Evolutionary conservation across 64 coral and sea anemone species (phyloP).

Genomic region (Acropora tenuis): DNA sequence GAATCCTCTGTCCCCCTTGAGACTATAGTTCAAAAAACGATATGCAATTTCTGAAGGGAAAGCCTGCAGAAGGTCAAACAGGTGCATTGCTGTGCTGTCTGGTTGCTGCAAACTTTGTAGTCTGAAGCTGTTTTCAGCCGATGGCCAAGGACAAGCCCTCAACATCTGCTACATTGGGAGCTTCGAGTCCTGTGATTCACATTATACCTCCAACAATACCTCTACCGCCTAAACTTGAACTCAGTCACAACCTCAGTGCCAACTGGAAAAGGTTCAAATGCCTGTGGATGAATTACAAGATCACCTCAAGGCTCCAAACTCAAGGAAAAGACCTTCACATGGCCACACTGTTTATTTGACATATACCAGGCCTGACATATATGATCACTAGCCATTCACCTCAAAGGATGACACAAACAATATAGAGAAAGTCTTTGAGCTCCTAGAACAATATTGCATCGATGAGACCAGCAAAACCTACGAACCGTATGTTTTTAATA

Average conservation of each 20-base stretch:
- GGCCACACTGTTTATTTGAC: slow-evolving; percentile 19
- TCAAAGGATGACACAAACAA: too few species aligned
- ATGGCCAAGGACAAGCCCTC: too few species aligned
- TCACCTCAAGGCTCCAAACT: slow-evolving; percentile 32
- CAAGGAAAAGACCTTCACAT: slow-evolving; percentile 25
- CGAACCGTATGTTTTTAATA: slow-evolving; percentile 27
- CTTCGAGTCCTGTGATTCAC: background rate
- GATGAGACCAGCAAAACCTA: slow-evolving; percentile 50
- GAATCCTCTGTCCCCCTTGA: too few species aligned
- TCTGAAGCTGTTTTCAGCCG: too few species aligned
- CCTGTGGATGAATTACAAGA: slow-evolving; percentile 40
- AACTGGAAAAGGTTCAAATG: slow-evolving; percentile 14
- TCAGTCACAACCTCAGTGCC: slow-evolving; percentile 21
- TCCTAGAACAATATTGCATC: slow-evolving; percentile 40
- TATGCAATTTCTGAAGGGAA: too few species aligned
- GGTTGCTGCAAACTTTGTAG: too few species aligned
- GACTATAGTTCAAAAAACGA: too few species aligned
- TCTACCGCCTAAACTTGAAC: slow-evolving; percentile 32
- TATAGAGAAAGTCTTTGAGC: background rate
- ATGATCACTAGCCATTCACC: too few species aligned
- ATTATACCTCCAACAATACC: slow-evolving; percentile 34
- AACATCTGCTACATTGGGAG: background rate
- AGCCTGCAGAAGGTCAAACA: too few species aligned
- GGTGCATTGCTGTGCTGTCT: too few species aligned
- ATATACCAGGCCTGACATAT: background rate